Evolutionary conservation across 2,888 invertebrate species (phyloP).

Genomic region (Fragum fragum): DNA sequence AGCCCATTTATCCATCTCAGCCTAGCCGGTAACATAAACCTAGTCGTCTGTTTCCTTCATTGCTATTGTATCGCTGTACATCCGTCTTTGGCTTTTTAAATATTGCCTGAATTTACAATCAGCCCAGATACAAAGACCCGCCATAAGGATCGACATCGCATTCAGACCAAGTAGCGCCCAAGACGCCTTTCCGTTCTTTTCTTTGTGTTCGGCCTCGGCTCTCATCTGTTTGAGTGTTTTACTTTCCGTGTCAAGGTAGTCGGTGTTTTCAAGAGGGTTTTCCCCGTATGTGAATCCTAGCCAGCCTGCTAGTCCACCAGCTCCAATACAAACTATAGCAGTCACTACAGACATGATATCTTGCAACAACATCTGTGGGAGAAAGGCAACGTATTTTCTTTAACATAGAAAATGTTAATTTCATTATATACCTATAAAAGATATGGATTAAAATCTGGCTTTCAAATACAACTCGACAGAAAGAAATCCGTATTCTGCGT

Average conservation of each 20-base stretch:
- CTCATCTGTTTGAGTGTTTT: not conserved
- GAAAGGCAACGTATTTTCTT: no score
- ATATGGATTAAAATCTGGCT: no score
- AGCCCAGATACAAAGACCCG: not conserved
- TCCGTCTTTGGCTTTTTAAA: not conserved
- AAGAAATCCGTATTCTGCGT: no score
- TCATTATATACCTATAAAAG: no score
- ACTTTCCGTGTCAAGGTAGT: not conserved
- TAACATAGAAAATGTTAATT: no score
- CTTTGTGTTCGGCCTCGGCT: not conserved
- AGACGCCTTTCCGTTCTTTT: not conserved
- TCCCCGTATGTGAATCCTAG: not conserved
- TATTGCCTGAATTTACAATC: slow-evolving; percentile 7
- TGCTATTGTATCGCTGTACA: not conserved
- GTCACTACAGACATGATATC: not conserved
- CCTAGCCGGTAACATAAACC: no score
- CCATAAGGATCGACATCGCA: not conserved
- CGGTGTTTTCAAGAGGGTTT: not conserved
- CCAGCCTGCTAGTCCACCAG: not conserved
- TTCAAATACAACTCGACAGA: no score
- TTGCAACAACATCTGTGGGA: not conserved
- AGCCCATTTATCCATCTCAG: no score
- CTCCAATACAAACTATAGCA: not conserved
- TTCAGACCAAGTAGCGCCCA: not conserved
- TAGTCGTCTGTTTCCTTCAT: no score